A percentile compares a stretch with the other conserved stretches of the same genome.
Evolutionary conservation across 2,888 invertebrate genomes (phyloP).

Genomic region (Synergus japonicus): DNA sequence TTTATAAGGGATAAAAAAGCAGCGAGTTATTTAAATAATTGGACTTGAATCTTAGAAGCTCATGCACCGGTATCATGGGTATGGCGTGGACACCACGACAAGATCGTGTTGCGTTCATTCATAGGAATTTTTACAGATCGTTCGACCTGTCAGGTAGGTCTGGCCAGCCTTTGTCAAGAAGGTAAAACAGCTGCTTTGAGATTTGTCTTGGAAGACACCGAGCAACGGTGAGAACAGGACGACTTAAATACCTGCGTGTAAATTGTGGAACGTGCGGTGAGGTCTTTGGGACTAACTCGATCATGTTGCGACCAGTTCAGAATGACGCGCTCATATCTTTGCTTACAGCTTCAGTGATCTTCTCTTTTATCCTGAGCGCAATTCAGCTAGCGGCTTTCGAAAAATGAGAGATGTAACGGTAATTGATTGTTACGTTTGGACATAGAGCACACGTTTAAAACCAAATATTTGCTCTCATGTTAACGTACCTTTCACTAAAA

Average conservation of each 20-base stretch:
- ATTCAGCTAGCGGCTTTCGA: background rate
- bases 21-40: background rate
- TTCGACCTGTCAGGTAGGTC: slow-evolving; percentile 41
- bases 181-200: slow-evolving; percentile 40
- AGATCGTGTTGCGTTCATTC: slow-evolving; percentile 40
- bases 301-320: slow-evolving; percentile 28
- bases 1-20: slow-evolving; percentile 35
- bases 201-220: slow-evolving; percentile 36
- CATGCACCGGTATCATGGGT: background rate
- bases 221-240: slow-evolving; percentile 29
- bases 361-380: slow-evolving; percentile 8
- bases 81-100: background rate
- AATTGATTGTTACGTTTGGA: background rate
- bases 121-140: slow-evolving; percentile 40
- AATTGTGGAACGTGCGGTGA: slow-evolving; percentile 24
- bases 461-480: background rate
- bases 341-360: background rate
- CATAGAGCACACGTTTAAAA: background rate
- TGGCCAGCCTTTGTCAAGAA: slow-evolving; percentile 38
- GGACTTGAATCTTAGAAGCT: background rate
- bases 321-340: slow-evolving; percentile 33
- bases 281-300: background rate
- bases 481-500: background rate
- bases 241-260: slow-evolving; percentile 33
- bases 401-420: background rate